A percentile compares a stretch with the other conserved stretches of the same genome.
Conservation (phyloP, 1,140 invertebrate genomes). For the Drosophila paulistorum region DNA sequence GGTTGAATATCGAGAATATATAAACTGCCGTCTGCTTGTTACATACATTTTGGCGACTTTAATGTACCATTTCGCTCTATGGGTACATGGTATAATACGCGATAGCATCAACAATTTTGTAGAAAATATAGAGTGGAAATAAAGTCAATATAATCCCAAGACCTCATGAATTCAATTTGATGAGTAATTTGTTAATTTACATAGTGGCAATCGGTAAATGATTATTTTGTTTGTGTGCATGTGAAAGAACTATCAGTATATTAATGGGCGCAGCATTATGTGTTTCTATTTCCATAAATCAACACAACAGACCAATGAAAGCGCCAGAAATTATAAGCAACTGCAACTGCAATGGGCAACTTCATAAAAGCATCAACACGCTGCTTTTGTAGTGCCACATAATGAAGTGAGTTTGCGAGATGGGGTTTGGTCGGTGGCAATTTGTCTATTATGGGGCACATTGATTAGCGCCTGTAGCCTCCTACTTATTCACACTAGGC, state of each 20-base stretch:
- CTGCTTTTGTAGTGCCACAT: slow-evolving; percentile 26
- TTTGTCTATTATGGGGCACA: slow-evolving; percentile 75
- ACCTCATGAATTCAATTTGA: no score
- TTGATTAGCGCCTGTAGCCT: slow-evolving; percentile 64
- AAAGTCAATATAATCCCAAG: no score
- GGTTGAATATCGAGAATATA: no score
- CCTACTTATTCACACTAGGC: slow-evolving; percentile 62
- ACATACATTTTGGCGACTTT: no score
- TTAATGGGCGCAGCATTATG: background rate
- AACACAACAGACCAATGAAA: slow-evolving; percentile 17
- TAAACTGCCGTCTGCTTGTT: no score
- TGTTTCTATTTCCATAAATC: slow-evolving; percentile 42
- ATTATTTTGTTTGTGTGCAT: background rate
- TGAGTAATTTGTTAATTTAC: no score
- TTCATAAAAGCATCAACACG: slow-evolving; percentile 71
- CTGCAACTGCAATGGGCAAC: slow-evolving; percentile 32
- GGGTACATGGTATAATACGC: no score
- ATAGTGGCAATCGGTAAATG: background rate
- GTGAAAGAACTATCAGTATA: background rate
- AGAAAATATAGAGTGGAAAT: no score
- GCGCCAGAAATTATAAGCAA: slow-evolving; percentile 6
- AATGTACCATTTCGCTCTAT: no score
- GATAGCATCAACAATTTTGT: no score
- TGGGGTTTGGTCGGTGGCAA: slow-evolving; percentile 28
- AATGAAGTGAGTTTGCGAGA: slow-evolving; percentile 54